Percentiles rank a stretch among this genome's conserved stretches.
These are phyloP conservation scores for Proterorhinus semilunaris DNA, from an alignment of 2,113 vertebrate genomes.

Conservation along the genomic window DNA sequence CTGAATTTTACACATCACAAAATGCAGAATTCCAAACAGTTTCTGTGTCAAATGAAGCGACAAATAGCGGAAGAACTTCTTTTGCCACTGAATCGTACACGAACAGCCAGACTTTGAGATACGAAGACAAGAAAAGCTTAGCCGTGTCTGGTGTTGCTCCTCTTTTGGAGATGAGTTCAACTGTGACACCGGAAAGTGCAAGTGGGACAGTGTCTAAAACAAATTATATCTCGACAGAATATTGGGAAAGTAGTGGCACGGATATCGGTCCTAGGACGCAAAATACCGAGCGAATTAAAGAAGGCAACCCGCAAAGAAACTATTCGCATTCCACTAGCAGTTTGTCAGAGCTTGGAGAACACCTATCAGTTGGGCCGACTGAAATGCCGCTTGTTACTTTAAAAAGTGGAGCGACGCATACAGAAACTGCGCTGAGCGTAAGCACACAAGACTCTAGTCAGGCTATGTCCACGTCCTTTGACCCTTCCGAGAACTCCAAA, in stretches of 20 bases:
- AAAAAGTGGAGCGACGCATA: conserved; percentile 6
- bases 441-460: conserved; percentile 6
- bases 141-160: background rate
- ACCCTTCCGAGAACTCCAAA: conserved; percentile 15
- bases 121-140: background rate
- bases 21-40: background rate
- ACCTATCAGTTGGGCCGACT: background rate
- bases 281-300: background rate
- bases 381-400: background rate
- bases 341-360: background rate
- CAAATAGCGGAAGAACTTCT: background rate
- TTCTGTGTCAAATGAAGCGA: background rate
- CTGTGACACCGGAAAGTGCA: background rate
- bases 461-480: conserved; percentile 23
- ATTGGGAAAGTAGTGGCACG: conserved; percentile 28
- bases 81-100: conserved; percentile 3
- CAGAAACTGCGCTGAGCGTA: conserved; percentile 39
- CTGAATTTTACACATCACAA: background rate
- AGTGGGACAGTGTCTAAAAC: conserved; percentile 9
- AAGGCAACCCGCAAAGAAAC: background rate
- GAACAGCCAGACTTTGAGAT: conserved; percentile 7
- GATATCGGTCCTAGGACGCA: background rate
- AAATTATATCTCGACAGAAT: conserved; percentile 26
- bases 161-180: conserved; percentile 10
- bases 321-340: background rate